These are phyloP conservation scores for Eristalinus aeneus DNA, from an alignment of 2,888 invertebrate species.

Conservation along the genomic window DNA sequence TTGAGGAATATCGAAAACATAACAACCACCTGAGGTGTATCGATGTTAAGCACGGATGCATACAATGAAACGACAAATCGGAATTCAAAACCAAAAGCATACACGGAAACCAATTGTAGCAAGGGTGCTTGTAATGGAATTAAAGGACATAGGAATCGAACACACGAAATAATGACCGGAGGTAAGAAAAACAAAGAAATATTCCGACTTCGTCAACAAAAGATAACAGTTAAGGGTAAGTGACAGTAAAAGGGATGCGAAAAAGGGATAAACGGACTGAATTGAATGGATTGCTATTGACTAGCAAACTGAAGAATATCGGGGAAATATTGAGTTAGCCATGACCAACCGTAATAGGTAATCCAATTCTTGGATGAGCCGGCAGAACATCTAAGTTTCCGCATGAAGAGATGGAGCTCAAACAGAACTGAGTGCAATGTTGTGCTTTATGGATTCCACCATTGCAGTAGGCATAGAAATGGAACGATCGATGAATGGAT, in stretches of 20 bases:
- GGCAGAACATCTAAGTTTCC: background rate
- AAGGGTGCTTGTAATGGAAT: background rate
- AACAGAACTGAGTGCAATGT: background rate
- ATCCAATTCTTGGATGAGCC: background rate
- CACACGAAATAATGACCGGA: background rate
- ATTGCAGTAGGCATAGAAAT: background rate
- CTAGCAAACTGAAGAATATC: background rate
- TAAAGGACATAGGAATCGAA: background rate
- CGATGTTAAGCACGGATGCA: background rate
- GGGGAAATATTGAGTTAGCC: background rate
- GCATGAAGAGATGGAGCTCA: background rate
- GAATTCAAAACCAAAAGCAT: background rate
- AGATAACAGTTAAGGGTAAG: background rate
- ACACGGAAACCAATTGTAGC: background rate
- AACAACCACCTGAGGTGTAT: background rate
- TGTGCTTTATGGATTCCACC: background rate
- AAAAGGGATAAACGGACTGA: background rate
- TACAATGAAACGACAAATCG: background rate
- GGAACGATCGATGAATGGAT: background rate
- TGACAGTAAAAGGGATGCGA: background rate
- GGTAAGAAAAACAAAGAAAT: background rate
- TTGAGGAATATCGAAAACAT: background rate
- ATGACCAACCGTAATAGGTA: background rate
- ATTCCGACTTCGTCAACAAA: background rate
- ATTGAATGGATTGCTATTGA: background rate